A percentile compares a stretch with the other conserved stretches of the same genome.
phyloP scores from a whole-genome alignment of 1,140 invertebrate species.

The Ganaspis sp. region DNA sequence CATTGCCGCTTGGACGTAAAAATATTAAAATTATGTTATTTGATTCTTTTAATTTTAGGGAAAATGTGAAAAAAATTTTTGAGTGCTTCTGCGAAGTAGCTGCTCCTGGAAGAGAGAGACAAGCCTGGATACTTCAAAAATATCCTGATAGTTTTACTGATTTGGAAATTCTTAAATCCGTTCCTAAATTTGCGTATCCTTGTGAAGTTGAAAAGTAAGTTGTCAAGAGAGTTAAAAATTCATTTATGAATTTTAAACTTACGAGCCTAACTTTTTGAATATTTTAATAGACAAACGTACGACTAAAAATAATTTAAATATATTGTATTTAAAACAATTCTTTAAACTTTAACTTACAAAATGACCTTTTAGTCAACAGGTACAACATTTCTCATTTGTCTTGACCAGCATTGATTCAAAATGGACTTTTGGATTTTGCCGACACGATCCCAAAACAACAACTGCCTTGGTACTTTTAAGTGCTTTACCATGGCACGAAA shows the following conservation, averaged over 20 bases:
- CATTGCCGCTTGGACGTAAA: too few species aligned
- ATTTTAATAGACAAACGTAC: background rate
- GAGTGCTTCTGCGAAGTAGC: conserved; percentile 91
- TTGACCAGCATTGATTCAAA: conserved; percentile 94
- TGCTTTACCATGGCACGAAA: conserved; percentile 96
- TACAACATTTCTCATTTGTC: conserved; percentile 95
- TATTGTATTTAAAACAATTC: conserved; percentile 6
- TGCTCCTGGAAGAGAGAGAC: conserved; percentile 78
- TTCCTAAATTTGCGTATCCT: conserved; percentile 91
- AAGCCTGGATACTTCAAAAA: conserved; percentile 85
- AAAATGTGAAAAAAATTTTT: conserved; percentile 87
- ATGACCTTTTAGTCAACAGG: conserved; percentile 81
- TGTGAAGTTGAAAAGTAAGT: conserved; percentile 87
- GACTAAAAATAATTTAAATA: background rate
- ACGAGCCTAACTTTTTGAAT: too few species aligned
- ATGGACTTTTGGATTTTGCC: conserved; percentile 97
- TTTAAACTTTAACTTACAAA: too few species aligned
- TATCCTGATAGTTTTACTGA: conserved; percentile 86
- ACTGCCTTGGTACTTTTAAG: conserved; percentile 88
- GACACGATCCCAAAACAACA: conserved; percentile 89
- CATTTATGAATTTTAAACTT: too few species aligned
- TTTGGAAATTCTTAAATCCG: conserved; percentile 86
- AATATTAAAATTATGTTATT: too few species aligned
- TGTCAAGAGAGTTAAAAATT: too few species aligned
- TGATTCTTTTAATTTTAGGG: conserved; percentile 78